Evolutionary conservation across 2,888 invertebrate species (phyloP).

Genomic region (Cryptops parisi): DNA sequence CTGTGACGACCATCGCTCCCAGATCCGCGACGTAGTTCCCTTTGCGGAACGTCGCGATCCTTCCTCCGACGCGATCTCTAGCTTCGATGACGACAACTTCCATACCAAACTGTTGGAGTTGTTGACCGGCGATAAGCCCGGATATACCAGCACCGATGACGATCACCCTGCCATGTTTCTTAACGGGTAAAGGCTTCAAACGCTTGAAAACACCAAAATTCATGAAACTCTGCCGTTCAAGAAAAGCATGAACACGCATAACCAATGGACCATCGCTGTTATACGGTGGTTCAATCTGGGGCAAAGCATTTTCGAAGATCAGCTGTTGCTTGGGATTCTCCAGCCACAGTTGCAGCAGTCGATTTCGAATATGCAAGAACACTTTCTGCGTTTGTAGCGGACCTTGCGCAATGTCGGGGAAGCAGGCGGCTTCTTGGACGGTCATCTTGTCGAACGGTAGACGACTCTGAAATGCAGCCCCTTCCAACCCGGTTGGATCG

Average conservation of each 20-base stretch:
- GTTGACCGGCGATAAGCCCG: conserved; percentile 85
- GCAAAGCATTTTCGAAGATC: conserved; percentile 61
- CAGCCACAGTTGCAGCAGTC: conserved; percentile 85
- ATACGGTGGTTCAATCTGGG: conserved; percentile 71
- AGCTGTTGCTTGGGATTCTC: conserved; percentile 88
- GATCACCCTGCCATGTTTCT: conserved; percentile 41
- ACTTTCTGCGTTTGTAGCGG: conserved; percentile 69
- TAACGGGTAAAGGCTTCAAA: conserved; percentile 41
- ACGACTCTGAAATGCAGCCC: conserved; percentile 79
- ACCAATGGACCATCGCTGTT: conserved; percentile 78
- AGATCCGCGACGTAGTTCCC: conserved; percentile 59
- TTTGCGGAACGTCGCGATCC: conserved; percentile 92
- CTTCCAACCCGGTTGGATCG: conserved; percentile 56
- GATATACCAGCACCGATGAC: conserved; percentile 72
- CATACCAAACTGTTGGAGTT: conserved; percentile 88
- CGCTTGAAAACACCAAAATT: conserved; percentile 95
- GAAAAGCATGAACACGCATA: conserved; percentile 70
- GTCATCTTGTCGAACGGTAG: conserved; percentile 90
- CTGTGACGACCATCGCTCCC: conserved; percentile 96
- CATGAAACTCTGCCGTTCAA: conserved; percentile 91
- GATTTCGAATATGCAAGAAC: conserved; percentile 80
- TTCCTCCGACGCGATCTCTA: conserved; percentile 81
- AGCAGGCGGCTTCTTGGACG: conserved; percentile 80
- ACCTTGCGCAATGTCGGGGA: conserved; percentile 75
- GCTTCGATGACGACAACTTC: conserved; percentile 66